Base-by-base conservation (phyloP, 1,140 invertebrate genomes). In the Ceratosolen solmsi region DNA sequence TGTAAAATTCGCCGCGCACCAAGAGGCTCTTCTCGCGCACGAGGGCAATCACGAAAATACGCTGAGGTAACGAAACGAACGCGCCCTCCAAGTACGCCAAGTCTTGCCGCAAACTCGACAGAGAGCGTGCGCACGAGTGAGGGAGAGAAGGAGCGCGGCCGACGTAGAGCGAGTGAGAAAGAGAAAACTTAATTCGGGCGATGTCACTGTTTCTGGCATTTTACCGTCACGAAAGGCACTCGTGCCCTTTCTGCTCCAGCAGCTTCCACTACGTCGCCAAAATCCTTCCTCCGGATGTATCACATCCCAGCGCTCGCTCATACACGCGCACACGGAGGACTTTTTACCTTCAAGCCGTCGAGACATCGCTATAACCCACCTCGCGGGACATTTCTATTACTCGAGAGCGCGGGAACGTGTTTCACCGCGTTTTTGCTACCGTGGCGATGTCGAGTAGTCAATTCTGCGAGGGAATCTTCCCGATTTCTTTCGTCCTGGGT, bases 201-300 rank as follows among this genome's bases (percentile, higher is more conserved):
- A 82, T 56, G 74, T 82, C 81, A 76, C 33, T 82, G 81, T 79
- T 82, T 82, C 75, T 82, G 81, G 81, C 81, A 78, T 82, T 79
- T 82, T 65, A 74, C 41, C 75, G 68, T 33, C 17, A n/a, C 13
- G 51, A 25, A 8, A 46, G 27, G 63, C 46, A 54, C 46, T 54
- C 30, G 65, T 33, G 51, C 33, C 49, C 56, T 49, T 49, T 30
- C 51, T 8, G n/a, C 30, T 46, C 54, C 54, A 8, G 75, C 36
- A 27, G 49, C 56, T 49, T 25, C 17, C 36, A 25, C 51, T 36
- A 51, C 56, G 54, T 68, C 79, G 25, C 9, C 41, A 27, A 73
- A 63, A 72, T 72, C 79, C 54, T 65, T 51, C 30, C 49, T n/a
- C 4, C 36, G 58, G 27, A 51, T 70, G 46, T 70, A 78, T 74